Percentiles rank a stretch among this genome's conserved stretches.
phyloP scores from a whole-genome alignment of 2,888 invertebrate species.

The Aleiodes alternator region DNA sequence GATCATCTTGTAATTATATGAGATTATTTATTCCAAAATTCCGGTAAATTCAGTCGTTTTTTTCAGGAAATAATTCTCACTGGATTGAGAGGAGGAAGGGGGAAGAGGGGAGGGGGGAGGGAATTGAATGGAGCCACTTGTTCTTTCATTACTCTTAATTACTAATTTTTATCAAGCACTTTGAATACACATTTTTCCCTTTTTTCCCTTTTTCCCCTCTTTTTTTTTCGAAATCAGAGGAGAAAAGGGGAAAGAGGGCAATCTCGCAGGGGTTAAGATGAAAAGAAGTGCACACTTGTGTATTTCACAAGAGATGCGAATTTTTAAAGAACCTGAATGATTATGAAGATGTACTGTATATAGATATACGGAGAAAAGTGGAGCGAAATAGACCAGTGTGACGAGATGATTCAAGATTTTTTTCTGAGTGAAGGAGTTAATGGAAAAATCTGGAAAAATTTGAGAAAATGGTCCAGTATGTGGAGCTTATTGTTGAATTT shows the following conservation, averaged over 20 bases:
- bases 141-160: conserved; percentile 21
- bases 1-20: too few species aligned
- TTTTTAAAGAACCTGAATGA: conserved; percentile 2
- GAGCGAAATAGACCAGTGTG: too few species aligned
- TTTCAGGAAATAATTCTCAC: too few species aligned
- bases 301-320: neutral
- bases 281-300: conserved; percentile 24
- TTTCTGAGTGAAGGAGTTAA: too few species aligned
- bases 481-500: too few species aligned
- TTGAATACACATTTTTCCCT: neutral
- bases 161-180: conserved; percentile 18
- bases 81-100: too few species aligned
- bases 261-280: conserved; percentile 7
- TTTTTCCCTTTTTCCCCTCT: neutral
- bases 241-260: neutral
- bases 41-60: too few species aligned
- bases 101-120: too few species aligned
- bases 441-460: too few species aligned
- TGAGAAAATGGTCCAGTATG: too few species aligned
- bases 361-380: neutral
- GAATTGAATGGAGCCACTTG: neutral
- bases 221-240: neutral
- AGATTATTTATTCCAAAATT: too few species aligned
- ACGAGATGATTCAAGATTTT: too few species aligned
- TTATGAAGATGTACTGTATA: conserved; percentile 22